These are phyloP conservation scores for Aphrophora alni DNA, from an alignment of 2,888 invertebrate genomes.

Conservation along the genomic window DNA sequence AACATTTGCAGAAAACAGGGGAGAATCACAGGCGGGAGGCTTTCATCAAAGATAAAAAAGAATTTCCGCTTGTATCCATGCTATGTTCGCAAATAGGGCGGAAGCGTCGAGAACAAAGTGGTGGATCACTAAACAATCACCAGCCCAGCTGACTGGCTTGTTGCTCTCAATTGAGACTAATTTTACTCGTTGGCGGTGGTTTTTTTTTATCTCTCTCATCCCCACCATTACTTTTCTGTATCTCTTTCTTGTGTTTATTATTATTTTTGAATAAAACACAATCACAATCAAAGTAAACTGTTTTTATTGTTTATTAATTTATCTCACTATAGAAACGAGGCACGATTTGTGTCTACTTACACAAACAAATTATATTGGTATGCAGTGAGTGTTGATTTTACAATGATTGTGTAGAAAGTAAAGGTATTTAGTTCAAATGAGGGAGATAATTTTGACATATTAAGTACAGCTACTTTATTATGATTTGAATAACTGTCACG, in stretches of 20 bases:
- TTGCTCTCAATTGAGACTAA: not conserved
- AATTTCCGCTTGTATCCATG: slow-evolving; percentile 26
- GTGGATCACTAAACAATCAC: slow-evolving; percentile 5
- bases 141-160: slow-evolving; percentile 3
- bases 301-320: too few relatives aligned
- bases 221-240: not conserved
- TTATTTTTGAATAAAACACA: not conserved
- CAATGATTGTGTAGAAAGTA: too few relatives aligned
- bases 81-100: slow-evolving; percentile 20
- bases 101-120: too few relatives aligned
- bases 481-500: too few relatives aligned
- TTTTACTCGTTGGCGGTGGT: not conserved
- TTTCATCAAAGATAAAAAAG: slow-evolving; percentile 33
- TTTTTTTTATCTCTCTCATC: not conserved
- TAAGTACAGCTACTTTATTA: too few relatives aligned
- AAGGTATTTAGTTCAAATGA: too few relatives aligned
- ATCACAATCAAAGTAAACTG: too few relatives aligned
- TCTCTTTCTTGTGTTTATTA: not conserved
- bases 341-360: too few relatives aligned
- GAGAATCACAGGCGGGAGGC: slow-evolving; percentile 9
- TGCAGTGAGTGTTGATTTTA: too few relatives aligned
- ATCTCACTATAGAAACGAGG: too few relatives aligned
- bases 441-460: too few relatives aligned
- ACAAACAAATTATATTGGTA: too few relatives aligned
- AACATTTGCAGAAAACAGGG: slow-evolving; percentile 6